phyloP scores from a whole-genome alignment of 2,888 invertebrate species.

The Drosophila formosana region DNA sequence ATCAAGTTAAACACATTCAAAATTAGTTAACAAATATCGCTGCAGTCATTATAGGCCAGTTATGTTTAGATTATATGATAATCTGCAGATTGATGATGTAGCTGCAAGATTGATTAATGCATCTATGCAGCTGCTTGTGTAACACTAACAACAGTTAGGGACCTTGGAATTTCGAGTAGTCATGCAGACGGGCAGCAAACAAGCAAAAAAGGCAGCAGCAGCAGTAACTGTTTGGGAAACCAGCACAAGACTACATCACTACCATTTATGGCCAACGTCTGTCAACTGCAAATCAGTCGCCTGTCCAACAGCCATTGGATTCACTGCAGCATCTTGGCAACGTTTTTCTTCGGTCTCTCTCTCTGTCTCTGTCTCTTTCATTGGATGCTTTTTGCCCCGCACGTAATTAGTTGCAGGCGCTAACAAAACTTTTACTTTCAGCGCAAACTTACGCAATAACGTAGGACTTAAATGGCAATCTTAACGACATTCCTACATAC shows the following conservation, averaged over 20 bases:
- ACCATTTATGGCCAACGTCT: conserved; percentile 53
- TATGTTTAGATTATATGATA: background rate
- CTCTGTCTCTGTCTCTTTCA: background rate
- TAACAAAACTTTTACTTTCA: conserved; percentile 45
- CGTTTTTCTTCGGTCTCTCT: conserved; percentile 1
- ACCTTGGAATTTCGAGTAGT: conserved; percentile 19
- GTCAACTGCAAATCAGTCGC: conserved; percentile 48
- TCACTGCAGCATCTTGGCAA: conserved; percentile 27
- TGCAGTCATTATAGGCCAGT: background rate
- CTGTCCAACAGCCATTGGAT: conserved; percentile 20
- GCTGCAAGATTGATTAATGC: conserved; percentile 11
- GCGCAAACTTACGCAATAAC: conserved; percentile 40
- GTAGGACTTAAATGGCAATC: conserved; percentile 43
- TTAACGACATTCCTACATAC: conserved; percentile 31
- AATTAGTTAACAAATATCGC: conserved; percentile 1
- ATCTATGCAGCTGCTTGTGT: conserved; percentile 10
- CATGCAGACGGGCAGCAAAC: background rate
- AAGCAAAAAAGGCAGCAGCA: background rate
- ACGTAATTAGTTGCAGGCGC: conserved; percentile 41
- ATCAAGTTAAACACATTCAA: conserved; percentile 7
- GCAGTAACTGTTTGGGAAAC: background rate
- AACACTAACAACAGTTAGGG: conserved; percentile 16
- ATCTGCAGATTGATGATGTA: conserved; percentile 5
- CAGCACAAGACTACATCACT: conserved; percentile 11
- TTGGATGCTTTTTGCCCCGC: conserved; percentile 13